These are phyloP conservation scores for Oenanthe melanoleuca DNA, from an alignment of 2,113 vertebrate genomes.

Conservation along the genomic window DNA sequence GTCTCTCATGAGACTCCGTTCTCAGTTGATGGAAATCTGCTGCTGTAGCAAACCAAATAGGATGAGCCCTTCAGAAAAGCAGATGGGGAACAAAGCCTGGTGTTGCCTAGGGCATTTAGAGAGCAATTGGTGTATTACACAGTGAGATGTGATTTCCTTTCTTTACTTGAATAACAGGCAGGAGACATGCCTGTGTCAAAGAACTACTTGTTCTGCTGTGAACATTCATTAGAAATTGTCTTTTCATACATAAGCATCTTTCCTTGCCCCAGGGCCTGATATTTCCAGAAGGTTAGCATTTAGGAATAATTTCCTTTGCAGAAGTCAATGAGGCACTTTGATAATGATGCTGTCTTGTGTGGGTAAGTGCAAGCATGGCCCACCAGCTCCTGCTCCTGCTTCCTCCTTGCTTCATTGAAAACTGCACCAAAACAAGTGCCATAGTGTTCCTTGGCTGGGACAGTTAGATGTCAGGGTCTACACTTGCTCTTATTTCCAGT, in stretches of 20 bases:
- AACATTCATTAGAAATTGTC: background rate
- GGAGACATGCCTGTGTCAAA: background rate
- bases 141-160: background rate
- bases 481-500: background rate
- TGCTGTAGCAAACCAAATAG: background rate
- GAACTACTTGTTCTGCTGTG: background rate
- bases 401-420: background rate
- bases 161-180: background rate
- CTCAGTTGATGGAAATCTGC: background rate
- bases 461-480: background rate
- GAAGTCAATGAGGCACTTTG: background rate
- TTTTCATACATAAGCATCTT: background rate
- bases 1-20: background rate
- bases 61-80: background rate
- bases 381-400: background rate
- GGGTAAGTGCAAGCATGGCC: background rate
- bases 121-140: background rate
- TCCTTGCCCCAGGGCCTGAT: background rate
- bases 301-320: background rate
- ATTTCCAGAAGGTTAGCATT: background rate
- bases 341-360: background rate
- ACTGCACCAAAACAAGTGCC: background rate
- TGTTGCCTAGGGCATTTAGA: background rate
- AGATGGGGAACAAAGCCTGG: background rate
- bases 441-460: background rate